Percentiles rank a stretch among this genome's conserved stretches.
phyloP scores from a whole-genome alignment of 1,140 invertebrate species.

The Chionoecetes opilio region DNA sequence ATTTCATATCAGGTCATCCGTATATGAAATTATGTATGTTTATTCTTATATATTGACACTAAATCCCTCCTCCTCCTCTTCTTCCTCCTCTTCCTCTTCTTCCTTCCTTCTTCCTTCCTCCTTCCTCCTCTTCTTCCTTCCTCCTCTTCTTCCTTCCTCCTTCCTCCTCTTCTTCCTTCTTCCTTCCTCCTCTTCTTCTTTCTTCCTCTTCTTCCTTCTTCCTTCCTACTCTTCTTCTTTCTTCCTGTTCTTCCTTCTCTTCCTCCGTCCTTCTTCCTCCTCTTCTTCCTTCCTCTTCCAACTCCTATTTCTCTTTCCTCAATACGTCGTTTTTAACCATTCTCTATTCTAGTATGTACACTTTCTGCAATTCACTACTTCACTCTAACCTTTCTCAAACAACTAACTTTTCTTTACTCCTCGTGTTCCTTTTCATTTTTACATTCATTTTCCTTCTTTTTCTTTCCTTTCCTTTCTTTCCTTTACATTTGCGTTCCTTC shows the following conservation, averaged over 20 bases:
- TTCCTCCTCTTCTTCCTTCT: neutral
- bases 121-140: neutral
- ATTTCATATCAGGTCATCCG: neutral
- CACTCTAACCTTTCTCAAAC: neutral
- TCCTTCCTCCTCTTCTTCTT: neutral
- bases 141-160: neutral
- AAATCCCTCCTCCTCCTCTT: too few relatives aligned
- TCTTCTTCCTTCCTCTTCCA: neutral
- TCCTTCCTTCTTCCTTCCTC: neutral
- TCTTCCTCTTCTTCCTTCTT: neutral
- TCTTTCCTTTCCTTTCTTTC: too few relatives aligned
- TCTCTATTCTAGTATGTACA: too few relatives aligned
- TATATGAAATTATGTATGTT: too few relatives aligned
- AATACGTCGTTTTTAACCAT: neutral
- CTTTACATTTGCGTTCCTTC: neutral
- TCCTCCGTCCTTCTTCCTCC: neutral
- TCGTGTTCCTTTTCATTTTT: neutral
- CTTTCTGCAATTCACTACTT: too few relatives aligned
- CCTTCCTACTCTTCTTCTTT: neutral
- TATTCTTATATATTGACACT: too few relatives aligned
- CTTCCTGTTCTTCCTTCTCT: neutral
- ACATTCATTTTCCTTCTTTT: neutral
- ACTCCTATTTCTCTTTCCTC: neutral
- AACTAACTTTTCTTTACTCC: neutral
- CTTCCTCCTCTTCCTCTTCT: too few relatives aligned